Evolutionary conservation across 2,888 invertebrate genomes (phyloP), one percentile per base, ranked within the genome.

Genomic region (Thymelicus sylvestris): DNA sequence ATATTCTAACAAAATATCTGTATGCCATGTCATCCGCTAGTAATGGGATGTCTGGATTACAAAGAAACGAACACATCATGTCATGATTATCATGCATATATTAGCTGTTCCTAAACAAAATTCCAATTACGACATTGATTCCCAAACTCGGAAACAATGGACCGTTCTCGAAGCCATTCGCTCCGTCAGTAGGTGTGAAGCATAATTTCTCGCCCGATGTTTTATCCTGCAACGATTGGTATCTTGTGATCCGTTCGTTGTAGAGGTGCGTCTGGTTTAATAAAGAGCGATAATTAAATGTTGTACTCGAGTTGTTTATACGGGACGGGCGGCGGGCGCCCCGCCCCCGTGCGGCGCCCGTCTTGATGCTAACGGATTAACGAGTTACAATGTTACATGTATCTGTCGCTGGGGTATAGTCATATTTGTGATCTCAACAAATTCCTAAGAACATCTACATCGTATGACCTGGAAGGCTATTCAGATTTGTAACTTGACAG

Each of bases 251-350:
- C 82, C 81, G 79, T 77, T 78, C 81, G 19, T 19, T 19, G 19
- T 79, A 79, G 82, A 86, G 86, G 87, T 86, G 88, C 86, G 88
- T 83, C 85, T 83, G 86, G 84, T 88, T 91, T 91, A 92, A 92
- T 92, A 90, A 91, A 91, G 87, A 87, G 87, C 85, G 90, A 90
- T 93, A 93, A 93, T 93, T 92, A 92, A 93, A 93, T 91, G 91
- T 90, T 92, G 91, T 90, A 86, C 82, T 82, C 83, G 92, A 91
- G 88, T 92, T 89, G 93, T 92, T 92, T 92, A 92, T 92, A 88
- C 82, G 78, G 72, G 78, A 80, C 80, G 77, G 83, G 79, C 80
- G 84, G 84, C 85, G 83, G 79, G 83, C 77, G 81, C 81, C 78
- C 87, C 87, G 88, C 89, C 89, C 86, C 81, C 76, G 74, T 74